phyloP scores from a whole-genome alignment of 2,113 vertebrate species.

The Holacanthus passer region DNA sequence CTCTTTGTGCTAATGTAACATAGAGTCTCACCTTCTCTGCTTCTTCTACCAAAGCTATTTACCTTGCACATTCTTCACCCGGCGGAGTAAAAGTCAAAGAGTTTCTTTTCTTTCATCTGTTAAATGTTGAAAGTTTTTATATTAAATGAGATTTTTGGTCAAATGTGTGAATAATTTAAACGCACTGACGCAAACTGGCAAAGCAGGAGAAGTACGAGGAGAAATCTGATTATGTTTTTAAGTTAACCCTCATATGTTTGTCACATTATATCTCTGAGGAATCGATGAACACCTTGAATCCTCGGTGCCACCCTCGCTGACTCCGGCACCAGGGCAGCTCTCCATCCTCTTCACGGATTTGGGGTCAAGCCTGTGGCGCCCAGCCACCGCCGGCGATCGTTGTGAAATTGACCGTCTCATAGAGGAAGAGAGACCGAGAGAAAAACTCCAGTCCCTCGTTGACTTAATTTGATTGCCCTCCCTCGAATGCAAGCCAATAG shows the following conservation, averaged over 20 bases:
- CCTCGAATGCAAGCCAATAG: slow-evolving; percentile 76
- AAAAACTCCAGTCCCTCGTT: slow-evolving; percentile 78
- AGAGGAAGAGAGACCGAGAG: slow-evolving; percentile 68
- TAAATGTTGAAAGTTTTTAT: slow-evolving; percentile 26
- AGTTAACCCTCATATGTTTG: background rate
- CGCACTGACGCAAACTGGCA: background rate
- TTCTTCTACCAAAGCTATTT: slow-evolving; percentile 56
- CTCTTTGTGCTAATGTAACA: slow-evolving; percentile 81
- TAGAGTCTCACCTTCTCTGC: slow-evolving; percentile 50
- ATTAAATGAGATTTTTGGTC: background rate
- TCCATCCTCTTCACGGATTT: slow-evolving; percentile 33
- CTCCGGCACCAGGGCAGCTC: slow-evolving; percentile 11
- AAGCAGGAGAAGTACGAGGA: background rate
- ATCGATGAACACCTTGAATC: slow-evolving; percentile 3
- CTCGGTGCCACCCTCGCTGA: slow-evolving; percentile 42
- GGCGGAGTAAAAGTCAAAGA: slow-evolving; percentile 18
- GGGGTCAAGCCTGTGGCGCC: slow-evolving; percentile 69
- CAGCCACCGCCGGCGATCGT: slow-evolving; percentile 69
- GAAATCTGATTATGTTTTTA: background rate
- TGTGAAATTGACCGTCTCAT: slow-evolving; percentile 77
- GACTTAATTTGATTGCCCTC: slow-evolving; percentile 82
- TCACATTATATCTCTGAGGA: background rate
- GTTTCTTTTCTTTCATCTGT: slow-evolving; percentile 6
- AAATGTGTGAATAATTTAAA: background rate
- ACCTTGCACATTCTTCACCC: slow-evolving; percentile 44